phyloP scores from a whole-genome alignment of 2,888 invertebrate species.

The Empis stercorea region DNA sequence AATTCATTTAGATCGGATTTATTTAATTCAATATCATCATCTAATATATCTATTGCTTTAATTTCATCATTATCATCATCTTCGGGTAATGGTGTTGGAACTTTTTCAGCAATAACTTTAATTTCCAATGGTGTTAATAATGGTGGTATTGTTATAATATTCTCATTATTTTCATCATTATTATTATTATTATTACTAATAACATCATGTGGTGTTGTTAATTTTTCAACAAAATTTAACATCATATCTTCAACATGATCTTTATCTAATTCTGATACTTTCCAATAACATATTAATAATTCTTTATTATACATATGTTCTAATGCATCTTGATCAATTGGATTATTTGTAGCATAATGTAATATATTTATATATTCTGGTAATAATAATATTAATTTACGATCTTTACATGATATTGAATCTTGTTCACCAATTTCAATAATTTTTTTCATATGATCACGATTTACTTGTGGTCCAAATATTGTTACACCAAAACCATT shows the following conservation, averaged over 20 bases:
- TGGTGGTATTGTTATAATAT: conserved; percentile 21
- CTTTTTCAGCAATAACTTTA: conserved; percentile 13
- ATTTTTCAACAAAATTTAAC: conserved; percentile 20
- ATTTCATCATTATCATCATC: conserved; percentile 25
- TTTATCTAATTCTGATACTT: conserved; percentile 22
- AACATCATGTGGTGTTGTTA: conserved; percentile 19
- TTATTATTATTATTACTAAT: conserved; percentile 14
- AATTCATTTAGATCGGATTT: too few relatives aligned
- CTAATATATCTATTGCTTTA: conserved; percentile 17
- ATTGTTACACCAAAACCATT: conserved; percentile 31
- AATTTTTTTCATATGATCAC: conserved; percentile 32
- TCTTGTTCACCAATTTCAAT: conserved; percentile 29
- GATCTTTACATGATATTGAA: conserved; percentile 32
- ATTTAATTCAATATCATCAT: too few relatives aligned
- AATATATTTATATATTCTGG: conserved; percentile 25
- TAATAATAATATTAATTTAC: conserved; percentile 21
- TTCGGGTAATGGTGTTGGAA: background rate
- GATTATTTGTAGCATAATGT: conserved; percentile 29
- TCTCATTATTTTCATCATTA: too few relatives aligned
- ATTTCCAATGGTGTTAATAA: conserved; percentile 25
- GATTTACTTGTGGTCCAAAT: conserved; percentile 32
- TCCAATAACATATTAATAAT: conserved; percentile 31
- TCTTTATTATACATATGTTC: conserved; percentile 30
- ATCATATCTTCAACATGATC: conserved; percentile 22
- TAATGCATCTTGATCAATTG: conserved; percentile 24